Base-by-base conservation (phyloP, 1,140 invertebrate species). In the Phortica variegata region DNA sequence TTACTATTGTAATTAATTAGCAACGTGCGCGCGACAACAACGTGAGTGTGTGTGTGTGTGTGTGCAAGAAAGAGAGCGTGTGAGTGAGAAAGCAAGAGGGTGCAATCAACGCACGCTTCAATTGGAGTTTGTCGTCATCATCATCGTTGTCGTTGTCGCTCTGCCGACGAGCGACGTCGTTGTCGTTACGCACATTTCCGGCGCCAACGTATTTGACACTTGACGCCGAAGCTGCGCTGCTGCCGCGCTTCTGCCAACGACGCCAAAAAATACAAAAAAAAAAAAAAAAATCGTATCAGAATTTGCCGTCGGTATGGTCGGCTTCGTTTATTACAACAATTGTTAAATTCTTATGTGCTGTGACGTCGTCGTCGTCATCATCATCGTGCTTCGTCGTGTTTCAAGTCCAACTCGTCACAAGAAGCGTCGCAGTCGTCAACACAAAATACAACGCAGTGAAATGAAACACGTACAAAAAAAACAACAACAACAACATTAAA, bases 241-340 rank as follows among this genome's bases (percentile, higher is more conserved):
- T 29, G 26, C 26, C 26, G 26, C 26, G 26, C 26, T 20, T 31
- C 9, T 10, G 19, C 37, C 20, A 23, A 31, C 9, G 37, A 15
- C 20, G 21, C 16, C 9, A 23, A 19, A 47, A 19, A 43, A 48
- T 39, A 53, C 34, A 20, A 45, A 36, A 42, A 15, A 32, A 33
- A 21, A 15, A 43, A 39, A 54, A 41, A 23, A 41, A 37, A 62
- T 66, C 63, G 63, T 68, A 63, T 66, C 65, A 63, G 62, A 66
- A 66, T 63, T 68, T 68, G 60, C 63, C 63, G 63, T 69, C 62
- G 62, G 63, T 54, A 66, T 61, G 49, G 59, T 56, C 59, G 47
- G 56, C 62, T 65, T 65, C 62, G 62, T 65, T 61, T 65, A n/a
- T n/a, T n/a, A n/a, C n/a, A n/a, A n/a, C n/a, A n/a, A n/a, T n/a